Evolutionary conservation across 1,140 invertebrate species (phyloP).

Genomic region (Drosophila triauraria): DNA sequence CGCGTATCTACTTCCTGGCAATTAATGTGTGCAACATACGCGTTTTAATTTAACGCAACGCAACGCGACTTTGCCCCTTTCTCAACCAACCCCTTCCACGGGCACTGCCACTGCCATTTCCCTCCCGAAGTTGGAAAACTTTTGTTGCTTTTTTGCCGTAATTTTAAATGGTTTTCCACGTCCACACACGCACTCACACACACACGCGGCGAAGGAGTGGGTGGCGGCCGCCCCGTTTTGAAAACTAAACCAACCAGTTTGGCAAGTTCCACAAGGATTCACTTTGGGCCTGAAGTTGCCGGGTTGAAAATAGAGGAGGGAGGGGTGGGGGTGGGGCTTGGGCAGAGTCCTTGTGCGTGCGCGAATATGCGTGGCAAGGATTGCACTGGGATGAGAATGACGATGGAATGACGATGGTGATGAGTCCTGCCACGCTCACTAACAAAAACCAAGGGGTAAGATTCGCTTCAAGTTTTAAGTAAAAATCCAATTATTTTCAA

Average conservation of each 20-base stretch:
- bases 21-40: slow-evolving; percentile 84
- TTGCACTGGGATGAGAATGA: slow-evolving; percentile 40
- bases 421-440: slow-evolving; percentile 33
- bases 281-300: slow-evolving; percentile 42
- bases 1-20: slow-evolving; percentile 75
- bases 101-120: not conserved
- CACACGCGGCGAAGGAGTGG: slow-evolving; percentile 11
- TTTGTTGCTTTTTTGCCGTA: slow-evolving; percentile 76
- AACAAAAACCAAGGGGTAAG: slow-evolving; percentile 4
- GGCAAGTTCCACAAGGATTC: slow-evolving; percentile 68
- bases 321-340: not conserved
- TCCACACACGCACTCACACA: slow-evolving; percentile 9
- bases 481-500: not conserved
- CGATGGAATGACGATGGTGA: slow-evolving; percentile 33
- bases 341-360: slow-evolving; percentile 51
- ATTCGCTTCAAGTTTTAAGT: not conserved
- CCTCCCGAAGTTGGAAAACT: slow-evolving; percentile 49
- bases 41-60: slow-evolving; percentile 77
- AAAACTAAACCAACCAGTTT: slow-evolving; percentile 76
- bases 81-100: slow-evolving; percentile 17
- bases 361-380: slow-evolving; percentile 58
- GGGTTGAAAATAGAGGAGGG: not conserved
- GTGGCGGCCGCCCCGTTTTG: slow-evolving; percentile 35
- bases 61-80: slow-evolving; percentile 48
- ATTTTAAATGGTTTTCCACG: slow-evolving; percentile 77